Evolutionary conservation across 2,888 invertebrate species (phyloP).

Genomic region (Antheraea yamamai): DNA sequence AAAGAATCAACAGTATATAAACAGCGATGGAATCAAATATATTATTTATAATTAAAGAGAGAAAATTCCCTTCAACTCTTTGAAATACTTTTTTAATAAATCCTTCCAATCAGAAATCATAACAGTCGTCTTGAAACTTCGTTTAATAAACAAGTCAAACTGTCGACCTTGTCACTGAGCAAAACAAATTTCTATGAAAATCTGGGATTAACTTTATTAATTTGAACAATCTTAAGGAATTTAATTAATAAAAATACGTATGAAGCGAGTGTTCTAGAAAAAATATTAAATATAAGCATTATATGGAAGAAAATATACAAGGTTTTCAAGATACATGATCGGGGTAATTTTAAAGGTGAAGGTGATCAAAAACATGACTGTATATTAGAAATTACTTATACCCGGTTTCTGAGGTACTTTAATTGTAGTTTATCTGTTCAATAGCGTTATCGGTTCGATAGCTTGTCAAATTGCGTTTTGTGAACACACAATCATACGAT

Average conservation of each 20-base stretch:
- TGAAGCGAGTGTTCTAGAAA: background rate
- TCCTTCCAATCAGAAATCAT: background rate
- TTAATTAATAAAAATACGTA: background rate
- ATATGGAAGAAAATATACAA: background rate
- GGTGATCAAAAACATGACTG: too few relatives aligned
- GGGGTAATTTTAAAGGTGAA: too few relatives aligned
- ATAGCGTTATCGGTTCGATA: too few relatives aligned
- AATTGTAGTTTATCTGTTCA: too few relatives aligned
- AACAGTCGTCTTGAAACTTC: slow-evolving; percentile 5
- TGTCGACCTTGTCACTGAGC: slow-evolving; percentile 3
- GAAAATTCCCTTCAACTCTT: background rate
- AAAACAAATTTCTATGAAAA: background rate
- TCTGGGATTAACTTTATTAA: background rate
- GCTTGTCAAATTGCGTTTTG: too few relatives aligned
- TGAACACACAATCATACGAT: too few relatives aligned
- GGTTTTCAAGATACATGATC: too few relatives aligned
- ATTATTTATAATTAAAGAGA: background rate
- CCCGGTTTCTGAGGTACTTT: too few relatives aligned
- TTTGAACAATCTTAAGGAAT: background rate
- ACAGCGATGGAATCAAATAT: background rate
- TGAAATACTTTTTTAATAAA: background rate
- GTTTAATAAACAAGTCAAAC: background rate
- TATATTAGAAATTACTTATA: too few relatives aligned
- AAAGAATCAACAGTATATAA: background rate
- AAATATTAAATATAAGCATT: background rate